phyloP scores from a whole-genome alignment of 2,797 vertebrate species.

The Loriculus beryllinus region DNA sequence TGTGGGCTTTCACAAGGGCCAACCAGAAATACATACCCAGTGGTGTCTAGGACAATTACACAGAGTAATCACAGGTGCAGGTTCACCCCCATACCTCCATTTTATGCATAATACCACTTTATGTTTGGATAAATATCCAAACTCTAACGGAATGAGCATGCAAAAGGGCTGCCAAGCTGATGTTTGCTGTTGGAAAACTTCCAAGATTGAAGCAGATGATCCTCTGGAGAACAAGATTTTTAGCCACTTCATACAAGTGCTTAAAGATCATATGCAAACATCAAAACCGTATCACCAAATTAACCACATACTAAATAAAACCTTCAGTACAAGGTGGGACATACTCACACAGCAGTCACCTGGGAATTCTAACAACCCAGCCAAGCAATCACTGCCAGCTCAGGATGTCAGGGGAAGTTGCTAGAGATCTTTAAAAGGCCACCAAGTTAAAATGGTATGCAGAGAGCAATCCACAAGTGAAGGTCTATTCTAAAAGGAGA shows the following conservation, averaged over 20 bases:
- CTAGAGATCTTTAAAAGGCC: neutral
- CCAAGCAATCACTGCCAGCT: neutral
- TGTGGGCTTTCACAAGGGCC: rapidly evolving
- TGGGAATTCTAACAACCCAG: neutral
- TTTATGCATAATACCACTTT: neutral
- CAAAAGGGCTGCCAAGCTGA: neutral
- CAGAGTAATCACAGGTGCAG: neutral
- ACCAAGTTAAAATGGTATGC: neutral
- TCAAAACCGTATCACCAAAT: neutral
- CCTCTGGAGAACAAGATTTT: neutral
- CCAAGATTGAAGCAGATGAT: neutral
- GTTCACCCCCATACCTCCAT: neutral
- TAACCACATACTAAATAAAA: neutral
- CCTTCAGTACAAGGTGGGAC: neutral
- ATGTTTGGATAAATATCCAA: neutral
- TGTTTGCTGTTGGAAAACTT: neutral
- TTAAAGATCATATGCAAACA: neutral
- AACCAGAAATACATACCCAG: neutral
- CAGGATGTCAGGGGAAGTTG: neutral
- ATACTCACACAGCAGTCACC: neutral
- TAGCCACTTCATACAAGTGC: neutral
- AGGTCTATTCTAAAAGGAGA: neutral
- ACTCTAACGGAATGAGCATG: neutral
- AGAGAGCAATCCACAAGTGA: neutral
- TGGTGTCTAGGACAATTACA: neutral